Base-by-base conservation (phyloP, 2,888 invertebrate species). In the Yponomeuta cagnagella region DNA sequence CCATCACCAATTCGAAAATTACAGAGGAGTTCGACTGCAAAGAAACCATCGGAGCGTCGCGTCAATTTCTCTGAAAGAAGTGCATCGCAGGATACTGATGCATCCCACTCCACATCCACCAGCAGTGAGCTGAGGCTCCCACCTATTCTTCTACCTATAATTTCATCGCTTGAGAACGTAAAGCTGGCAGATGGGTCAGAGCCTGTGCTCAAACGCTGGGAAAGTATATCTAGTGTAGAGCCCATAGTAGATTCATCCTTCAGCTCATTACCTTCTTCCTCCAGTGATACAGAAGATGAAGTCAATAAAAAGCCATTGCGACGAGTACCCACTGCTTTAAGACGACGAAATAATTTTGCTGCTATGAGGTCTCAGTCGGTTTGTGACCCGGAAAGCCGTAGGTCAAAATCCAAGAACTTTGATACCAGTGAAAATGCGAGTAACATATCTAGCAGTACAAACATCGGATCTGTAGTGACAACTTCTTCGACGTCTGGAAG, bases 241-340 rank as follows among this genome's bases (percentile, higher is more conserved):
- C 95, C 95, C 23, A 93, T 95, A 74, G 90, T 95, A 43, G 95
- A 96, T 85, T 95, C 94, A 65, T 94, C 94, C 58, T 93, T 94
- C 71, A 94, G 94, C 76, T 94, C 94, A 64, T 85, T 93, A 68
- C 93, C 93, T 70, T 88, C 90, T 43, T 90, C 92, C 1, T 85
- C 86, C 48, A 92, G 92, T 73, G 93, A 93, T 30, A 93, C 88
- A 77, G 88, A 93, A 77, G 89, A 90, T 73, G 89, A 91, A 74
- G 79, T 79, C 8, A 86, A 82, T 71, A 89, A 90, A 77, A 83
- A 81, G 74, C 83, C 82, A 66, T 74, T 88, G n/a, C 81, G 88
- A 71, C 83, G 92, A 10, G 80, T 82, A 72, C 89, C 90, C 10
- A 92, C 92, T 48, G 87, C 91, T 58, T 78, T 87, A 43, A 82